Evolutionary conservation across 23 tunicate species (phyloP), one percentile per base, ranked within the genome.

Genomic region (Halocynthia aurantium): DNA sequence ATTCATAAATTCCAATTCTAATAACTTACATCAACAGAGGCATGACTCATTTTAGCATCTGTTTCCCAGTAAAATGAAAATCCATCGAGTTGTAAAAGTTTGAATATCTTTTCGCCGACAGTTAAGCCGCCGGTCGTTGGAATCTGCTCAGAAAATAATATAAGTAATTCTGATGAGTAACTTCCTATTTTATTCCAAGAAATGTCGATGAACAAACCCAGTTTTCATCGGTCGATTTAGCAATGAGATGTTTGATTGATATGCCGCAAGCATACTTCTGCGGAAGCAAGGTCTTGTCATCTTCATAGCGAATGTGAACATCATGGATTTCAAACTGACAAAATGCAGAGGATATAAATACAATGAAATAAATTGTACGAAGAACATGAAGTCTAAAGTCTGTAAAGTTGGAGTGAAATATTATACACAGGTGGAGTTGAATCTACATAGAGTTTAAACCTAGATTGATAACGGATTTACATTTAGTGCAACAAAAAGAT

Each of bases 1-100:
- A 0, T 31, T 31, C 4, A 0, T 4, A 31, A 31, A 0, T 31
- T 31, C n/a, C n/a, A 4, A 31, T 31, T 31, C 44, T 31, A 31
- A 31, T 31, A 31, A 31, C 44, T 31, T 31, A 31, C 69, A 13
- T 76, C 75, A n/a, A 58, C 55, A 70, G 84, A 50, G 22, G 22
- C 69, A 8, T 78, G 75, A 62, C 81, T 53, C 50, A 86, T 62
- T 7, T 54, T 57, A 6, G 87, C 71, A 51, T 92, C 75, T 18
- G 91, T 78, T 18, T 92, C 85, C 98, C 98, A 92, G 71, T 92
- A 92, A 52, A 92, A 67, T 6, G 98, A 92, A 56, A 92, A 67
- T 8, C 75, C 85, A 12, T 80, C 68, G 21, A 74, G 64, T 49
- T 20, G 50, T 11, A 74, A 50, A 13, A 74, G 57, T 74, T 74